These are phyloP conservation scores for Portunus trituberculatus DNA, from an alignment of 1,140 invertebrate genomes.

Conservation along the genomic window DNA sequence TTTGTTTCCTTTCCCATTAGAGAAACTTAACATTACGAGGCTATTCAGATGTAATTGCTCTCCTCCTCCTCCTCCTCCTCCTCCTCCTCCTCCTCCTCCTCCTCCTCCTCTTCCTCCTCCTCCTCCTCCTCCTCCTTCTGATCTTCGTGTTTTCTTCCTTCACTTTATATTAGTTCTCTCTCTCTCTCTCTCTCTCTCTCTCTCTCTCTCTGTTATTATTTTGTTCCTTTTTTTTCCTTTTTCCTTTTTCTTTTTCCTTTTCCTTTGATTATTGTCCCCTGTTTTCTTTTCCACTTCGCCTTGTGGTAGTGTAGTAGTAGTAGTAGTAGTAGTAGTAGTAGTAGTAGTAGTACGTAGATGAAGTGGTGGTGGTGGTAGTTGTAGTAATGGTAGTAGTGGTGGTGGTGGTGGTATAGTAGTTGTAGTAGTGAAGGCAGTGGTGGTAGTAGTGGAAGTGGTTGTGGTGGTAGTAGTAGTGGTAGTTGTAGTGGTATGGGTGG, in stretches of 20 bases:
- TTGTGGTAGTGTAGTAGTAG: not conserved
- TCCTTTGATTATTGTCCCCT: not conserved
- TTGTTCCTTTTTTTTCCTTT: too few species aligned
- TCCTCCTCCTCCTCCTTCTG: not conserved
- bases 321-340: not conserved
- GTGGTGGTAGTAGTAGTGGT: not conserved
- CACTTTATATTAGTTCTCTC: not conserved
- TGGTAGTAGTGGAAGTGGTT: not conserved
- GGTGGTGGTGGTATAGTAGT: not conserved
- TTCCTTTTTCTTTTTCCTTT: not conserved
- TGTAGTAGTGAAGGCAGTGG: not conserved
- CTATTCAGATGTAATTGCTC: not conserved
- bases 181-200: not conserved
- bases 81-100: too few species aligned
- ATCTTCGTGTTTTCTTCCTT: not conserved
- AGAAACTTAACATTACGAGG: too few species aligned
- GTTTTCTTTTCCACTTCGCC: not conserved
- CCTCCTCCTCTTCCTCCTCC: not conserved
- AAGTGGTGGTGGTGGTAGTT: not conserved
- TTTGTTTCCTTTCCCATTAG: too few species aligned
- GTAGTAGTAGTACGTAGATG: not conserved
- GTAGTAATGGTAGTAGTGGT: not conserved
- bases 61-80: not conserved
- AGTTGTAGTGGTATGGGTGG: not conserved
- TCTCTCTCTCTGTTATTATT: not conserved